Evolutionary conservation across 1,140 invertebrate species (phyloP).

Genomic region (Anastrepha ludens): DNA sequence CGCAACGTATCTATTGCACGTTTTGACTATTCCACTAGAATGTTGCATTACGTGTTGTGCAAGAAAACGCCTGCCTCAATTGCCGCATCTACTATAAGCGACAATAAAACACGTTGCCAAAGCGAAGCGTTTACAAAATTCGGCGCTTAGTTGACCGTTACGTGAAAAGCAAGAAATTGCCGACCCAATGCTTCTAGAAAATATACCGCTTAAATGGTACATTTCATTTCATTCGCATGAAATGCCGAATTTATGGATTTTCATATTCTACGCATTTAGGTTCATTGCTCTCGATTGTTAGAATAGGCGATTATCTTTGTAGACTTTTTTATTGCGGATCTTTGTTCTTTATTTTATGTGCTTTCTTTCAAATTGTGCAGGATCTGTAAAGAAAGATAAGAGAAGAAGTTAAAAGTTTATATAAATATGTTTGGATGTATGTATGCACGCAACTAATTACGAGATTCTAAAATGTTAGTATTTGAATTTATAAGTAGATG

Average conservation of each 20-base stretch:
- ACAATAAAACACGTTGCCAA: not conserved
- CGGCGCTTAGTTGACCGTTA: not conserved
- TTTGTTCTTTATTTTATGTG: not conserved
- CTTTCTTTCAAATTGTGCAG: not conserved
- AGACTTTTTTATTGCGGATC: not conserved
- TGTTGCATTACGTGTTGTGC: constrained; percentile 34
- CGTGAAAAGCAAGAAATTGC: not conserved
- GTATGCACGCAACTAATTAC: too few relatives aligned
- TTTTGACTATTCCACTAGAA: constrained; percentile 50
- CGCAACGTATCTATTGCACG: constrained; percentile 58
- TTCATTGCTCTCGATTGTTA: not conserved
- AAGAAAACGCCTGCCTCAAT: constrained; percentile 21
- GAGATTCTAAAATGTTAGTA: too few relatives aligned
- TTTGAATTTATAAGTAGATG: too few relatives aligned
- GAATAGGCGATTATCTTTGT: not conserved
- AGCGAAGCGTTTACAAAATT: not conserved
- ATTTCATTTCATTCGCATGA: not conserved
- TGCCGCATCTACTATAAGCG: not conserved
- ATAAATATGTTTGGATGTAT: too few relatives aligned
- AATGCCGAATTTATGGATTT: not conserved
- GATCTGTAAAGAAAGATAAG: not conserved
- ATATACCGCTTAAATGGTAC: not conserved
- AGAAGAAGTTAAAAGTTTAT: too few relatives aligned
- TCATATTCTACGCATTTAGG: not conserved
- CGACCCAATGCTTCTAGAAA: not conserved